Evolutionary conservation across 1,140 invertebrate species (phyloP), one percentile per base, ranked within the genome.

Genomic region (Tenebrio molitor): DNA sequence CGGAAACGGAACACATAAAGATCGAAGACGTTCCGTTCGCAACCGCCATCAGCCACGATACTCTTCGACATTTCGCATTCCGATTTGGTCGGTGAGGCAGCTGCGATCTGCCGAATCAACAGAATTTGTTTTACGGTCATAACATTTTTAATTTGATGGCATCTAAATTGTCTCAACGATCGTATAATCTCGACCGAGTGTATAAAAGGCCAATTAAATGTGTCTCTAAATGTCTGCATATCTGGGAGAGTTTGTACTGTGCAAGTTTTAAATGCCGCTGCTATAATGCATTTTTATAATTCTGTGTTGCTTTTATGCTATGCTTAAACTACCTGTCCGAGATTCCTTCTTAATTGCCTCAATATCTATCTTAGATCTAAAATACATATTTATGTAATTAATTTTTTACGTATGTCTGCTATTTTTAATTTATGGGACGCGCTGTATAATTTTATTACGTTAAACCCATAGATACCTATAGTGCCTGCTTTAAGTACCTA

Each of bases 361-460:
- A 29, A 58, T 29, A 25, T n/a, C 23, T 58, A 58, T 58, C 50
- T 58, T 29, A 29, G 8, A 58, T 58, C 50, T 58, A 58, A 58
- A 58, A 58, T 58, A 58, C 50, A 58, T 58, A 58, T 58, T 58
- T 58, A 58, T 58, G 50, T 29, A 58, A 58, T 58, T 58, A 58
- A 58, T 58, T 58, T 58, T 58, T 58, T 58, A 58, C 50, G 50
- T 25, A 29, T 58, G 50, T 58, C 50, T 58, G 50, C 50, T 58
- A 29, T 58, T 58, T 58, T 58, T 58, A 58, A 58, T 58, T 58
- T 58, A 58, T 58, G 50, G n/a, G 10, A 4, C 1, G 21, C 21
- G 50, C 50, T 23, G 50, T 58, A 58, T 58, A 58, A 58, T 58
- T 58, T 58, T 58, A 58, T 58, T 58, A 29, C 50, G 4, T 58